phyloP scores from a whole-genome alignment of 2,797 vertebrate genomes.

The Propithecus perrieri region DNA sequence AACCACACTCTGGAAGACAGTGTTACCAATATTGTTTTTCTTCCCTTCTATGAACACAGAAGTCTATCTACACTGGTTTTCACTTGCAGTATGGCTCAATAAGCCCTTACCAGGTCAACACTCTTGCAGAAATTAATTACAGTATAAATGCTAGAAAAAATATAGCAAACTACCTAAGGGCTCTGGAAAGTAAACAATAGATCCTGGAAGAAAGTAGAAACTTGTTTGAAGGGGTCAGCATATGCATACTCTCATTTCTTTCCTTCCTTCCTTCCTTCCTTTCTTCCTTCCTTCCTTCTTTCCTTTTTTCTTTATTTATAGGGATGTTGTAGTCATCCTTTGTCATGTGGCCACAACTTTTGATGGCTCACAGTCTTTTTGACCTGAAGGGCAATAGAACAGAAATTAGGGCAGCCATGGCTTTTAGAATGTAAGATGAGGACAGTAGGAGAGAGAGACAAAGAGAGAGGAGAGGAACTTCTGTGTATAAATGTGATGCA shows the following conservation, averaged over 20 bases:
- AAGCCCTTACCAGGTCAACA: neutral
- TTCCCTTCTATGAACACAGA: neutral
- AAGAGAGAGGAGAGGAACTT: neutral
- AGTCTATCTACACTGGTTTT: neutral
- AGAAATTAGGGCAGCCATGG: neutral
- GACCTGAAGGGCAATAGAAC: neutral
- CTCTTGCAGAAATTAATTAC: neutral
- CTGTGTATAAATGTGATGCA: neutral
- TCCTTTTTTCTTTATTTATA: neutral
- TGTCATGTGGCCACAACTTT: neutral
- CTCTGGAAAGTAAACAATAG: neutral
- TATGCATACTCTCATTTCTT: neutral
- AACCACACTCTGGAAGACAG: neutral
- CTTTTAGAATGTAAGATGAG: neutral
- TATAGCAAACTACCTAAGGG: neutral
- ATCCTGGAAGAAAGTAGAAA: neutral
- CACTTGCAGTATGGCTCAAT: neutral
- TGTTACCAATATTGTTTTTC: neutral
- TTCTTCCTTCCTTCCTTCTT: rapidly evolving
- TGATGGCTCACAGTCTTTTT: neutral
- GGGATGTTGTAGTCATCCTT: rapidly evolving
- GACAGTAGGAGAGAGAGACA: neutral
- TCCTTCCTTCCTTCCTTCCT: neutral
- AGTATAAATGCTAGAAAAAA: neutral
- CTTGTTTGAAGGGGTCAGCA: neutral